A percentile compares a stretch with the other conserved stretches of the same genome.
phyloP scores from a whole-genome alignment of 64 coral and sea anemone species.

The Platygyra sinensis region DNA sequence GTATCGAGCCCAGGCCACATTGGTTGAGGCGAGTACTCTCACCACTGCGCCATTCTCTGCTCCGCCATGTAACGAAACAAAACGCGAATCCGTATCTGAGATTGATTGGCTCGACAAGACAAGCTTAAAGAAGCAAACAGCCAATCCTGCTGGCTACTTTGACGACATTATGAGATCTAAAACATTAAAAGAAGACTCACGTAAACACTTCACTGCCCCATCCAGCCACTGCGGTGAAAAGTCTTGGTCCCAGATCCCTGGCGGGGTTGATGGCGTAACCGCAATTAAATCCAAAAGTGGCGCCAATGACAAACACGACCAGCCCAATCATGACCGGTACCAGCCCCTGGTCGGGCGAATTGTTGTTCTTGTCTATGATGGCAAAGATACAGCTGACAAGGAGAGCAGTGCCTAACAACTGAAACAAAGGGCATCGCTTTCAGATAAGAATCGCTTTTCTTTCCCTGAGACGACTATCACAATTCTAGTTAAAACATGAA shows the following conservation, averaged over 20 bases:
- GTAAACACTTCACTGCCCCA: constrained; percentile 67
- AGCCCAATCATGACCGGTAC: constrained; percentile 62
- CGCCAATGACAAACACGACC: constrained; percentile 59
- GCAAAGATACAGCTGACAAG: constrained; percentile 63
- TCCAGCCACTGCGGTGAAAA: constrained; percentile 65
- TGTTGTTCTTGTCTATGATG: constrained; percentile 58
- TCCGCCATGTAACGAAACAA: not conserved
- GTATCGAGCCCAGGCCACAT: too few relatives aligned
- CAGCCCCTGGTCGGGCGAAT: constrained; percentile 41
- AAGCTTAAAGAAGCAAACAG: too few relatives aligned
- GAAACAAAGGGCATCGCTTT: not conserved
- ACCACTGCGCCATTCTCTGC: too few relatives aligned
- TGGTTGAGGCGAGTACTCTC: too few relatives aligned
- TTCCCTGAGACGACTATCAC: not conserved
- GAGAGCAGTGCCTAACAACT: constrained; percentile 63
- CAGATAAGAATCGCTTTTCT: too few relatives aligned
- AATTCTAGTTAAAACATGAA: not conserved
- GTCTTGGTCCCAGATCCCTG: constrained; percentile 64
- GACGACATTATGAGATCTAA: too few relatives aligned
- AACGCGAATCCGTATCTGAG: too few relatives aligned
- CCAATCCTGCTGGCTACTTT: too few relatives aligned
- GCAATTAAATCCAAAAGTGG: constrained; percentile 62
- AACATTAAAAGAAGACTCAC: constrained; percentile 6
- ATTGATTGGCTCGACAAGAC: too few relatives aligned
- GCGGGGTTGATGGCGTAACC: constrained; percentile 72